Evolutionary conservation across 1,140 invertebrate species (phyloP), one percentile per base, ranked within the genome.

Genomic region (Ericerus pela): DNA sequence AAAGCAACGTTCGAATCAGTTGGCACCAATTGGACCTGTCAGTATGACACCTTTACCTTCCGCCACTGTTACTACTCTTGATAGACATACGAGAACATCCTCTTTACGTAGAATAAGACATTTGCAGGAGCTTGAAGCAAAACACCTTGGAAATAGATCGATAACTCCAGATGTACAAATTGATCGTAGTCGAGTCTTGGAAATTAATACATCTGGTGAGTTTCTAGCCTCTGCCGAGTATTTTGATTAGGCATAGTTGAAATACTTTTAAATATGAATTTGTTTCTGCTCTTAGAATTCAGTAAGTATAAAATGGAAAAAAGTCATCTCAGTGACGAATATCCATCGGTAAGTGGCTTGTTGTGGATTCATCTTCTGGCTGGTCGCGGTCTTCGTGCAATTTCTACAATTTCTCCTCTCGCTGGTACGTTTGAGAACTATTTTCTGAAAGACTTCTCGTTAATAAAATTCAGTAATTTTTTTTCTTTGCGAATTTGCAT

Each of bases 241-340:
- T 28, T 10, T 8, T 22, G 18, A 43, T 18, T 10, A 18, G 8
- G 8, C 8, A 43, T 16, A 10, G 10, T n/a, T 22, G 10, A 10
- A 47, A 1, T n/a, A 51, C 12, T n/a, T 10, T 51, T 18, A 2
- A 14, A 37, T 10, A 30, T 6, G 1, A 30, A 27, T 53, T 57
- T 57, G 37, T 20, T 54, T 18, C 26, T 59, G 20, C 14, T 51
- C 56, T 11, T 70, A 80, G 88, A 93, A 72, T 93, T 91, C 70
- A 76, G 88, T 63, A 91, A 91, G 71, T 93, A 93, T 71, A 91
- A 90, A 72, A 79, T 88, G 66, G 88, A 90, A 63, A 88, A 86
- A 65, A 79, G 82, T 10, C 51, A 53, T 22, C 14, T 54, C 12
- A 31, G 43, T 29, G 59, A 60, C 3, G 56, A 60, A 33, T 55